Evolutionary conservation across 2,113 vertebrate genomes (phyloP).

Genomic region (Alectura lathami): DNA sequence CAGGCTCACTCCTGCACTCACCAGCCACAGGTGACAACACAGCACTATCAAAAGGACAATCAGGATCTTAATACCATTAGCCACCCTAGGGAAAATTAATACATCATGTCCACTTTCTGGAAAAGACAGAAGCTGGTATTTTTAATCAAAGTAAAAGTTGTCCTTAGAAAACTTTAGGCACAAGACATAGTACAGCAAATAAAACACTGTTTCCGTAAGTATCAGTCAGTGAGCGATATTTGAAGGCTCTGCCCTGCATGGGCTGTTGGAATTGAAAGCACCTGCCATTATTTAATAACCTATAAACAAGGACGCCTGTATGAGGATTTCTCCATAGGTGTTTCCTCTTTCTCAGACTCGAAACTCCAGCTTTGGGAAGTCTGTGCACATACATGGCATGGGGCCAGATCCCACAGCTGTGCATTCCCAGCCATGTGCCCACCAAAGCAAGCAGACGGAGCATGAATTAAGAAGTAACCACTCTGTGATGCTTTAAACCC

Average conservation of each 20-base stretch:
- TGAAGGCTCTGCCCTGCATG: neutral
- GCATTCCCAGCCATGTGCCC: neutral
- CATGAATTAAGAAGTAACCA: neutral
- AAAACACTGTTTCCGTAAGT: neutral
- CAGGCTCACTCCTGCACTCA: accelerated
- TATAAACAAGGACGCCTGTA: neutral
- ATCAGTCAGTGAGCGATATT: neutral
- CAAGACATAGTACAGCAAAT: neutral
- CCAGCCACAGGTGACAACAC: neutral
- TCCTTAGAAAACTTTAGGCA: neutral
- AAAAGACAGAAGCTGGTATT: neutral
- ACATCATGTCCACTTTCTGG: neutral
- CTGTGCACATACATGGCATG: neutral
- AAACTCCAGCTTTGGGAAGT: neutral
- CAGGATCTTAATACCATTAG: neutral
- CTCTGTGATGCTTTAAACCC: neutral
- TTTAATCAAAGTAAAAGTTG: neutral
- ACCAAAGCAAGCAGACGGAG: neutral
- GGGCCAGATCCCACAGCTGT: neutral
- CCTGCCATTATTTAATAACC: neutral
- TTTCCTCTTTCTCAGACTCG: neutral
- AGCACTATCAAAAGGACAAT: accelerated
- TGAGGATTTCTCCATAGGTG: neutral
- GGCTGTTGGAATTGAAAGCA: neutral
- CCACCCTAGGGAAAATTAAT: accelerated